Conservation (phyloP, 2,888 invertebrate species). For the Ormyrus thymus region DNA sequence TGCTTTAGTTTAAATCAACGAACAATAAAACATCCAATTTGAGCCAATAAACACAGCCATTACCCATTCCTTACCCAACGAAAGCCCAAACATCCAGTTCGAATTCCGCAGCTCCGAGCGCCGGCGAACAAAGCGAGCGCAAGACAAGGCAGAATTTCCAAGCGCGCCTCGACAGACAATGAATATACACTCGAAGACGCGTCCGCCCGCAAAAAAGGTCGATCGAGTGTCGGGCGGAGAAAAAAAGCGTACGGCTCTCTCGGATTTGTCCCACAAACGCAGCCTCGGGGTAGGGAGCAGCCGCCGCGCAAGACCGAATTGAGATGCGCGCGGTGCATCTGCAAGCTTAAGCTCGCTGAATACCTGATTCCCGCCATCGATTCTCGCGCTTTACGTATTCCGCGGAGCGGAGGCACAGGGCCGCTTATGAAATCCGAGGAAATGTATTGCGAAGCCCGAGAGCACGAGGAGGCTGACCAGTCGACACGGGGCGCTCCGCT, state of each 20-base stretch:
- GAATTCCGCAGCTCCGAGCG: too few relatives aligned
- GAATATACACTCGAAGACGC: too few relatives aligned
- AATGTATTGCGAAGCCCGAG: background rate
- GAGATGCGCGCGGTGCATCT: slow-evolving; percentile 24
- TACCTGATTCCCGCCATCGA: slow-evolving; percentile 10
- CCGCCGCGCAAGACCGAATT: slow-evolving; percentile 7
- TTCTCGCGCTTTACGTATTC: slow-evolving; percentile 4
- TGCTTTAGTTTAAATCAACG: too few relatives aligned
- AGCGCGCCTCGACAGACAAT: too few relatives aligned
- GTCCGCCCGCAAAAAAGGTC: background rate
- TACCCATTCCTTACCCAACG: too few relatives aligned
- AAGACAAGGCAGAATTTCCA: too few relatives aligned
- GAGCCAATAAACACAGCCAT: too few relatives aligned
- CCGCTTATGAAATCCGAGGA: background rate
- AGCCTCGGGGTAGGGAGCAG: background rate
- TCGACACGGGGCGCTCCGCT: too few relatives aligned
- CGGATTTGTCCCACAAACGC: slow-evolving; percentile 20
- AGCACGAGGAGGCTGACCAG: too few relatives aligned
- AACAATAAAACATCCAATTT: too few relatives aligned
- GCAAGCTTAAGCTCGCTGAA: slow-evolving; percentile 21
- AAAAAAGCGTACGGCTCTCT: background rate
- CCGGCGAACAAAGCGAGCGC: too few relatives aligned
- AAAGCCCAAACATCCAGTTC: too few relatives aligned
- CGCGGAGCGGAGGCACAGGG: background rate
- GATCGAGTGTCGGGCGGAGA: slow-evolving; percentile 14